Base-by-base conservation (phyloP, 2,113 vertebrate genomes). In the Cacatua alba region DNA sequence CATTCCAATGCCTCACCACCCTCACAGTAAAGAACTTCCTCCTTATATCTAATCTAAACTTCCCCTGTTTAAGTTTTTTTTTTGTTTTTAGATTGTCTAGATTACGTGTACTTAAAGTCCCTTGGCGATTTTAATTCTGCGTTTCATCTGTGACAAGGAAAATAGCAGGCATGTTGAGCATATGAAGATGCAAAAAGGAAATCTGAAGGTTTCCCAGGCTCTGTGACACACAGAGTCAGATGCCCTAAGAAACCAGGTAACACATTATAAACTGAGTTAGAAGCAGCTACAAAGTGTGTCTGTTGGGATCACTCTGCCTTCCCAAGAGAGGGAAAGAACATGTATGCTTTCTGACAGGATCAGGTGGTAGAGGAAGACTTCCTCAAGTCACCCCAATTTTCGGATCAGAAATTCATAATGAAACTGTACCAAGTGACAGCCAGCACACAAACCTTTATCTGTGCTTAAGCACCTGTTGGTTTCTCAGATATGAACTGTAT, bases 401-500 rank as follows among this genome's bases (percentile, higher is more conserved):
- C 41, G 21, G 5, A 13, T 76, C 44, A 91, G 82, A 88, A 71
- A 43, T 53, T 24, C 5, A 1, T 48, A 57, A 12, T 24, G 72
- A 76, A 79, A 39, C 48, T 62, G 33, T n/a, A 62, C 20, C 65
- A 62, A 62, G 39, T 10, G 49, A 37, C n/a, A 78, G 19, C 72
- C 86, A 81, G 48, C 28, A 5, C 31, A 65, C 29, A 91, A 78
- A 82, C 11, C 17, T 44, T 29, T 6, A 23, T 33, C 67, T 71
- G 64, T 91, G 59, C 53, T 46, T 59, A 80, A 91, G 57, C 97
- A 98, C 97, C 97, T 98, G 97, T 59, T 96, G 52, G 53, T 10
- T 37, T 12, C 51, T 79, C 52, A 41, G 68, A 76, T 35, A 17
- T 17, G 6, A 84, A 6, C 35, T 64, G 11, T 11, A 48, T 87